Evolutionary conservation across 2,888 invertebrate genomes (phyloP), one percentile per base, ranked within the genome.

Genomic region (Hydraecia micacea): DNA sequence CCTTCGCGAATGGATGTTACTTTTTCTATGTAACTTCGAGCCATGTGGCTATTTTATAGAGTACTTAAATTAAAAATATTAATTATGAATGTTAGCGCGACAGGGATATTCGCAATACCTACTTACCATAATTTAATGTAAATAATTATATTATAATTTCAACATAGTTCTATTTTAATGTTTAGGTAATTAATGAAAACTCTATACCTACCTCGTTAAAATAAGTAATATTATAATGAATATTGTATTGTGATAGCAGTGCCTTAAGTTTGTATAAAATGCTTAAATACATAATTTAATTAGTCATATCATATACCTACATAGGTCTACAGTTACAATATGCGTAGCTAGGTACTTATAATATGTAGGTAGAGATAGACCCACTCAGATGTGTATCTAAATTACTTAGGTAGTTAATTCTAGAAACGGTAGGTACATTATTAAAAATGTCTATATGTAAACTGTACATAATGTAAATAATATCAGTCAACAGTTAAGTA

Each of bases 161-260:
- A 63, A 76, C n/a, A 42, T 77, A 73, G 36, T 55, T 71, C 63
- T 68, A 73, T 83, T 71, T 79, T 39, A 66, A 74, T 60, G 65
- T 75, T 78, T 36, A 36, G 32, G 32, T 68, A 68, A 63, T 72
- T 73, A 68, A 63, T 55, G 46, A 36, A 65, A 73, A 63, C 60
- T 71, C 75, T 79, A 77, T 83, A 79, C 73, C 90, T 90, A 90
- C 90, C 90, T 90, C 90, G 88, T 84, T 89, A 81, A 82, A 72
- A 60, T 83, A 87, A 84, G 77, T 60, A 28, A 60, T 28, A n/a
- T 55, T 55, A 55, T 55, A 82, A 78, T 65, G 21, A 85, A 81
- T 86, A 89, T 87, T 89, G 75, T 92, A 91, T 91, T 95, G 95
- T 95, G 95, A 95, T 95, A 95, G 91, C 91, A 90, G 95, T 95